Conservation (phyloP, 2,888 invertebrate genomes). For the Isoperla grammatica region DNA sequence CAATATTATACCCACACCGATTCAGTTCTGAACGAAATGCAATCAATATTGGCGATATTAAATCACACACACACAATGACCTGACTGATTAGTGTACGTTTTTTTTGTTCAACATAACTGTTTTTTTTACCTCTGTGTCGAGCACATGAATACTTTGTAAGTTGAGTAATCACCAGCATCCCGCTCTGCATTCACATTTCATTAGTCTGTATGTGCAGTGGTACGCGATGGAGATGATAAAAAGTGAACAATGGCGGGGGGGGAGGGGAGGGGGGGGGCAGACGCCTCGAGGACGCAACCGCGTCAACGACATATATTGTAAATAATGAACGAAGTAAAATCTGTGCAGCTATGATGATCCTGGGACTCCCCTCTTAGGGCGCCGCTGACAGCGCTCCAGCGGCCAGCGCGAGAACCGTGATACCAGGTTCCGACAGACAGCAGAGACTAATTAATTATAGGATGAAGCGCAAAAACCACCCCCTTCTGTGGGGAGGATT, state of each 20-base stretch:
- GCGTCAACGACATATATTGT: constrained; percentile 3
- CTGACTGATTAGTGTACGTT: background rate
- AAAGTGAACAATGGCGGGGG: background rate
- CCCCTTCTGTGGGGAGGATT: background rate
- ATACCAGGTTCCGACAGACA: background rate
- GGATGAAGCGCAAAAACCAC: background rate
- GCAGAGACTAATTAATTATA: constrained; percentile 5
- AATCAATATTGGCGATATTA: no score
- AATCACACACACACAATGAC: no score
- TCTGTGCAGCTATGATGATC: constrained; percentile 2
- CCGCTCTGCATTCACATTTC: constrained; percentile 1
- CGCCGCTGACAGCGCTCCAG: no score
- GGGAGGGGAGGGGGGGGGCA: background rate
- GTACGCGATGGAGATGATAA: background rate
- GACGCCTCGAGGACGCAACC: background rate
- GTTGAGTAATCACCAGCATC: constrained; percentile 12
- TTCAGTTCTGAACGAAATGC: no score
- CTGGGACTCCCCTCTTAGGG: background rate
- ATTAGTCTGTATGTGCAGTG: constrained; percentile 12
- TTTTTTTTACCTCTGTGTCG: background rate
- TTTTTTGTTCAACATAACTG: background rate
- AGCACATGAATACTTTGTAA: constrained; percentile 9
- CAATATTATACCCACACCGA: no score
- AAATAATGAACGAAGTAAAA: constrained; percentile 12
- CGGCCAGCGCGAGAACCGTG: background rate